Percentiles rank a stretch among this genome's conserved stretches.
These are phyloP conservation scores for Drosophila monieri DNA, from an alignment of 2,888 invertebrate species.

Conservation along the genomic window DNA sequence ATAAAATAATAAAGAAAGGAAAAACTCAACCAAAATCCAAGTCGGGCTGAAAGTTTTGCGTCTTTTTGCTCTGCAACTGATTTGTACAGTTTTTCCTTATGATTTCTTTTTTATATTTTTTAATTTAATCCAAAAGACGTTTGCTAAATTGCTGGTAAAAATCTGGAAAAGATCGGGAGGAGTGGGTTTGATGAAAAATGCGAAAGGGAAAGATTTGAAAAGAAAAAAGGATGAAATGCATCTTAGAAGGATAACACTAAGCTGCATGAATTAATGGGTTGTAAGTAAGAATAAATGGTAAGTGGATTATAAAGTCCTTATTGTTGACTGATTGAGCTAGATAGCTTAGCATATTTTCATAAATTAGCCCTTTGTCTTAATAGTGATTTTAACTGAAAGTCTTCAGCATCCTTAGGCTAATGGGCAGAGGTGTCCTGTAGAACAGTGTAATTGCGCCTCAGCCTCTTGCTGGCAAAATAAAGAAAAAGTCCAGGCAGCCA, in stretches of 20 bases:
- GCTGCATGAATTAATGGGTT: slow-evolving; percentile 1
- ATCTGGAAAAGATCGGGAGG: slow-evolving; percentile 32
- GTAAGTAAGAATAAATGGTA: not conserved
- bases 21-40: slow-evolving; percentile 36
- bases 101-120: slow-evolving; percentile 76
- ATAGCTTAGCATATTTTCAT: not conserved
- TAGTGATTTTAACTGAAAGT: not conserved
- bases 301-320: not conserved
- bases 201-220: not conserved
- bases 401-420: not conserved
- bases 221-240: slow-evolving; percentile 1
- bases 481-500: slow-evolving; percentile 36
- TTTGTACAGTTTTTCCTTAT: slow-evolving; percentile 72
- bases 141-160: slow-evolving; percentile 77
- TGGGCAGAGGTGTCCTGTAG: slow-evolving; percentile 16
- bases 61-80: slow-evolving; percentile 74
- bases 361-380: not conserved
- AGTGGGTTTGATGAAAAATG: slow-evolving; percentile 10
- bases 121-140: slow-evolving; percentile 78
- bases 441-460: slow-evolving; percentile 53
- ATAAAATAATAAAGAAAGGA: slow-evolving; percentile 33
- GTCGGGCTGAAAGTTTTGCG: slow-evolving; percentile 65
- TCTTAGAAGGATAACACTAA: slow-evolving; percentile 13
- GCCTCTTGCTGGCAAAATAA: slow-evolving; percentile 26
- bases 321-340: not conserved